Evolutionary conservation across 1,140 invertebrate species (phyloP), one percentile per base, ranked within the genome.

Genomic region (Helicoverpa zea): DNA sequence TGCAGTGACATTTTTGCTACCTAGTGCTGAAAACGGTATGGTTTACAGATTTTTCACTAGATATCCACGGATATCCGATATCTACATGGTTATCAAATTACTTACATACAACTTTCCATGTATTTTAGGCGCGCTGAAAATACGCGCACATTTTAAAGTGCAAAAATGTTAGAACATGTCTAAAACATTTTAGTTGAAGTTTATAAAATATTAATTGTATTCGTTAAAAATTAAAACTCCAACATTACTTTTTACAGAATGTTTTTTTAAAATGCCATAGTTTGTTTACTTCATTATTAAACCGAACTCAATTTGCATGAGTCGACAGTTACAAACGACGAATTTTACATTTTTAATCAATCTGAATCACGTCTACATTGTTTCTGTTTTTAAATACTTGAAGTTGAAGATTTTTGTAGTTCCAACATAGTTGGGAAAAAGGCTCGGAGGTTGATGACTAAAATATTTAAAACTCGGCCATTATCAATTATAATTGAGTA

Each of bases 241-340:
- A 43, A 43, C 9, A 18, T 58, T 58, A 18, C 35, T 64, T 35
- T 2, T 9, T 63, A 29, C 29, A 43, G 7, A 43, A 49, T 66
- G n/a, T 12, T 18, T 66, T 13, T 18, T 49, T 49, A 49, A 47
- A 66, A 49, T 29, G 29, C 63, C 30, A 18, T 2, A 66, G 63
- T 47, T 66, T 66, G 63, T 66, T 66, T 49, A 66, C 63, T 66
- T 66, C 43, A 66, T 66, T 49, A 66, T 49, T 66, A 47, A 23
- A 66, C 43, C 63, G 63, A 49, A 49, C 63, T 23, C n/a, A 66
- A 66, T 66, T 66, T 66, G 63, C 63, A 66, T 66, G 63, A 66
- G 63, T 58, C 56, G 56, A 18, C 63, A 66, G 63, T 49, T 66
- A 49, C 35, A 9, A 43, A 43, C 63, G n/a, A n/a, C 47, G 63